Evolutionary conservation across 30 jellyfish, hydroid and myxozoan species (phyloP).

Genomic region (Euphysa ruthae): DNA sequence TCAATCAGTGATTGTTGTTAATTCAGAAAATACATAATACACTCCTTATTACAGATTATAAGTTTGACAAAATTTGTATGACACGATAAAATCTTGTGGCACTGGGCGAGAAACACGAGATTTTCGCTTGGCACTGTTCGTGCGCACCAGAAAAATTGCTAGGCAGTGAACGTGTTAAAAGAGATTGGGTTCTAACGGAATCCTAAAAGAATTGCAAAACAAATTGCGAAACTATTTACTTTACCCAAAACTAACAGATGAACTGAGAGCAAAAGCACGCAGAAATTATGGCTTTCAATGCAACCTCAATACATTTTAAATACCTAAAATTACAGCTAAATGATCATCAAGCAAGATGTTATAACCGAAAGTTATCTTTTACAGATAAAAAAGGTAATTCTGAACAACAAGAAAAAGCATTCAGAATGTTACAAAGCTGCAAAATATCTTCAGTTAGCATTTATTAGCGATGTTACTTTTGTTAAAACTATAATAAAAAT

Average conservation of each 20-base stretch:
- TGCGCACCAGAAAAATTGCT: too few relatives aligned
- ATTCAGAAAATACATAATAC: too few relatives aligned
- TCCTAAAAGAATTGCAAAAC: not conserved
- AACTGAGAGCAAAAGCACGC: not conserved
- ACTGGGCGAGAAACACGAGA: too few relatives aligned
- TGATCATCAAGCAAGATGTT: not conserved
- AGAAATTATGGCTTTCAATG: too few relatives aligned
- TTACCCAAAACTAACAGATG: not conserved
- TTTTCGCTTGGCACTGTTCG: too few relatives aligned
- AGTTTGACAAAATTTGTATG: too few relatives aligned
- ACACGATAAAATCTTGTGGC: too few relatives aligned
- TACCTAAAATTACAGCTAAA: not conserved
- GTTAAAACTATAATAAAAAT: too few relatives aligned
- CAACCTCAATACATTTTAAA: not conserved
- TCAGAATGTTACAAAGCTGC: slow-evolving; percentile 1
- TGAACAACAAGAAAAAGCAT: not conserved
- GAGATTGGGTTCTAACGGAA: too few relatives aligned
- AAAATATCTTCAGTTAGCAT: not conserved
- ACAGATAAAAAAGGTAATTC: not conserved
- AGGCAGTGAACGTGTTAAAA: too few relatives aligned
- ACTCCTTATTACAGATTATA: too few relatives aligned
- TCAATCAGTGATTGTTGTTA: too few relatives aligned
- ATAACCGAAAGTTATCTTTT: not conserved
- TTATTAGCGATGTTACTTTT: not conserved
- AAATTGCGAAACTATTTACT: not conserved